phyloP scores from a whole-genome alignment of 2,113 vertebrate genomes.

The Eidolon helvum region DNA sequence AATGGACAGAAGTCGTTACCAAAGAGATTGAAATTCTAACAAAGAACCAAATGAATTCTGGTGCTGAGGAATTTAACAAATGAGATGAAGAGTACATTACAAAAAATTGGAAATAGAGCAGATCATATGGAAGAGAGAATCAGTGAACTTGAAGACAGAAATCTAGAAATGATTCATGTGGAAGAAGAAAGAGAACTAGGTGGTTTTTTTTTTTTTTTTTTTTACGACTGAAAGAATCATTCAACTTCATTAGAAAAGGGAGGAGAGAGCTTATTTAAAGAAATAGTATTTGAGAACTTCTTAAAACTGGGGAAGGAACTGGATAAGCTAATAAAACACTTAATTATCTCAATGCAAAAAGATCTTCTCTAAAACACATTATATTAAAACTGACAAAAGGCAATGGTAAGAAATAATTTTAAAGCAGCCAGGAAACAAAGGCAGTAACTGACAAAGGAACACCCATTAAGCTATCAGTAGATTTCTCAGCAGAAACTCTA shows the following conservation, averaged over 20 bases:
- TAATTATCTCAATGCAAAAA: neutral
- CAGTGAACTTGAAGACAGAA: neutral
- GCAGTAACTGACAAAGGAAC: neutral
- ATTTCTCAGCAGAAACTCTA: neutral
- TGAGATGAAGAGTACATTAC: neutral
- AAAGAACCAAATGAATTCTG: too few species aligned
- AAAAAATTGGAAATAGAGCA: neutral
- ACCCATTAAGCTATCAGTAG: neutral
- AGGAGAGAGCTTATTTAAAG: neutral
- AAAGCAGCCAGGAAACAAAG: neutral
- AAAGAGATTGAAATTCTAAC: neutral
- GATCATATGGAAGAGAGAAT: neutral
- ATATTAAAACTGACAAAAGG: neutral
- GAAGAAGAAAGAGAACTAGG: neutral
- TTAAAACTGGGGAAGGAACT: neutral
- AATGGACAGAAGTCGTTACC: neutral
- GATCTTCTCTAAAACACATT: neutral
- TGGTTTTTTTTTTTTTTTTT: neutral
- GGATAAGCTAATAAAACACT: neutral
- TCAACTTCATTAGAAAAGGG: neutral
- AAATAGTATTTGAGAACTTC: neutral
- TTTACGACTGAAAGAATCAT: neutral
- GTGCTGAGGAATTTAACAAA: neutral
- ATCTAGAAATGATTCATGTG: neutral
- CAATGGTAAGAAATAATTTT: neutral